Percentiles rank a stretch among this genome's conserved stretches.
phyloP scores from a whole-genome alignment of 1,140 invertebrate genomes.

The Diploscapter pachys region DNA sequence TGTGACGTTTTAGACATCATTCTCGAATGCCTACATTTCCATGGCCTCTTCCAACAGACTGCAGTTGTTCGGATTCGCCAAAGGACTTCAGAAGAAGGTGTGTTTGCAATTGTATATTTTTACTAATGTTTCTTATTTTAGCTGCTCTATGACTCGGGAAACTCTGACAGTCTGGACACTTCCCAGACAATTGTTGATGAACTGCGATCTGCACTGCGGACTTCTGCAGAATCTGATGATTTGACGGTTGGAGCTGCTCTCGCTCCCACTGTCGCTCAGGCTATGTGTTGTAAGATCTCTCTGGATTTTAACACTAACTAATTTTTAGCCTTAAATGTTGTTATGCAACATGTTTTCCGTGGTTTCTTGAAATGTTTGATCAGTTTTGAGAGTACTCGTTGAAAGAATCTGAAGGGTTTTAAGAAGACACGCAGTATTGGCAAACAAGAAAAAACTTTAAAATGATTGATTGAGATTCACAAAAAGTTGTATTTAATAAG shows the following conservation, averaged over 20 bases:
- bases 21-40: conserved; percentile 30
- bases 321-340: background rate
- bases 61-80: conserved; percentile 20
- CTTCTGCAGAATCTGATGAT: conserved; percentile 8
- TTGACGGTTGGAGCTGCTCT: conserved; percentile 1
- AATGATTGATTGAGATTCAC: conserved; percentile 3
- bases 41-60: conserved; percentile 19
- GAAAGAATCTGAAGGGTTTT: too few relatives aligned
- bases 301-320: background rate
- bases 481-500: background rate
- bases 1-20: conserved; percentile 22
- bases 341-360: background rate
- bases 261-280: conserved; percentile 19
- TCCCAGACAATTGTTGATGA: conserved; percentile 4
- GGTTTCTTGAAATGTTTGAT: too few relatives aligned
- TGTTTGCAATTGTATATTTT: background rate
- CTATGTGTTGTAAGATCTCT: conserved; percentile 26
- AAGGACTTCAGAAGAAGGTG: conserved; percentile 13
- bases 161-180: background rate
- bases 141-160: conserved; percentile 6
- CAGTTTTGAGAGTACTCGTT: too few relatives aligned
- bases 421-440: background rate
- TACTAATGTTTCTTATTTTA: conserved; percentile 3
- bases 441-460: conserved; percentile 11
- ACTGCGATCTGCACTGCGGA: conserved; percentile 1